Base-by-base conservation (phyloP, 2,113 vertebrate species). In the Dolichallabes microphthalmus region DNA sequence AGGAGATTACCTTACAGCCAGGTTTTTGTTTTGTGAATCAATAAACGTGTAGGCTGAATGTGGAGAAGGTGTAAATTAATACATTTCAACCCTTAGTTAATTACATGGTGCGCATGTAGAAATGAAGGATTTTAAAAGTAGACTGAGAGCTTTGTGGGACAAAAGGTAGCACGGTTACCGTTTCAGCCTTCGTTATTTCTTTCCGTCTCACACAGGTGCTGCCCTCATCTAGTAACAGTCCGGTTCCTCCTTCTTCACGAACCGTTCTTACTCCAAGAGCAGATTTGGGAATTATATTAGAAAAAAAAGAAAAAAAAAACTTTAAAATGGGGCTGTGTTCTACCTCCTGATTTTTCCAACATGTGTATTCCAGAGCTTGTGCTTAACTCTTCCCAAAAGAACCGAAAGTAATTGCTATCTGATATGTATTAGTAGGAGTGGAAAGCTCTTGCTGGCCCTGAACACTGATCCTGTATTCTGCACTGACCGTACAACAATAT, bases 401-500 rank as follows among this genome's bases (percentile, higher is more conserved):
- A 52, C n/a, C 69, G 35, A 71, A 74, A 57, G 71, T 83, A 83
- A 87, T 83, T 57, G 80, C 79, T 66, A 82, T 74, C 74, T 74
- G 55, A 86, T 88, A 84, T 68, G 85, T 82, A 60, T 82, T 80
- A 66, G 80, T 71, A 80, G 52, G 63, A 63, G 58, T 85, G 85
- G 82, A 84, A 73, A 82, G 61, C 75, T 25, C 75, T 80, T 55
- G 55, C 55, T 88, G 78, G 77, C 73, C 64, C 76, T 83, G 83
- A 87, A 83, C 82, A 27, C 69, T 66, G 80, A 77, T 84, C 82
- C 45, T 60, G 87, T 88, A 89, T 90, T 90, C 92, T 92, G 85
- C 92, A 92, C 91, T 86, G 83, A 89, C 90, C 89, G 64, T 88
- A 82, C 86, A 87, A 83, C 80, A 35, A 81, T 82, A 90, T 83